A percentile compares a stretch with the other conserved stretches of the same genome.
Evolutionary conservation across 2,797 vertebrate genomes (phyloP).

Genomic region (Mustela erminea): DNA sequence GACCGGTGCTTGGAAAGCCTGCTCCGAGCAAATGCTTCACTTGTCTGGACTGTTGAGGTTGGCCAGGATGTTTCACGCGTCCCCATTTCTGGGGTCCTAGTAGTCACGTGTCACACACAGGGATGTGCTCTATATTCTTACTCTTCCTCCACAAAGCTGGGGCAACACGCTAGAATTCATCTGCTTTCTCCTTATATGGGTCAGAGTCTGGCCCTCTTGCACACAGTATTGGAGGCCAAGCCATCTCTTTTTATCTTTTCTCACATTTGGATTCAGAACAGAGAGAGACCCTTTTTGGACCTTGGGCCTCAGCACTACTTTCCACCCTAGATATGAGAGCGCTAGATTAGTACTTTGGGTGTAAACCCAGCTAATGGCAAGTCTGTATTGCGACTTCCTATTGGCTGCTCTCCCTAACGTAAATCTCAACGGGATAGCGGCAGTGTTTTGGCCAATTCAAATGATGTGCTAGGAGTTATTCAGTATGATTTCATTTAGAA

Average conservation of each 20-base stretch:
- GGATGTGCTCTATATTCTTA: background rate
- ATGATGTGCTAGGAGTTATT: constrained; percentile 65
- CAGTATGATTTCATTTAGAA: constrained; percentile 80
- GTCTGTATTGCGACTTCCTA: constrained; percentile 13
- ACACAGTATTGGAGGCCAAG: background rate
- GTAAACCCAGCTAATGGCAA: constrained; percentile 47
- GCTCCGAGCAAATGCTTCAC: background rate
- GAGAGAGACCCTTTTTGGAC: background rate
- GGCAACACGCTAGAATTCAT: background rate
- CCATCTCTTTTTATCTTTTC: background rate
- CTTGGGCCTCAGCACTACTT: background rate
- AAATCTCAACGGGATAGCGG: constrained; percentile 67
- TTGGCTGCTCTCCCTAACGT: constrained; percentile 52
- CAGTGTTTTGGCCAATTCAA: constrained; percentile 66
- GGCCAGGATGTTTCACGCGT: background rate
- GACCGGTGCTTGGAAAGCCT: background rate
- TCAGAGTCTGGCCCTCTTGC: background rate
- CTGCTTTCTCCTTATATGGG: background rate
- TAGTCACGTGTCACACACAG: background rate
- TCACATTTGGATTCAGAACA: constrained; percentile 44
- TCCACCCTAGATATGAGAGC: background rate
- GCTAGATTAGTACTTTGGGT: constrained; percentile 19
- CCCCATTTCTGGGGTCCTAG: background rate
- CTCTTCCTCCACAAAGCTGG: background rate
- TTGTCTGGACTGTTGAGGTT: background rate